Evolutionary conservation across 2,888 invertebrate species (phyloP).

Genomic region (Calliphora vomitoria): DNA sequence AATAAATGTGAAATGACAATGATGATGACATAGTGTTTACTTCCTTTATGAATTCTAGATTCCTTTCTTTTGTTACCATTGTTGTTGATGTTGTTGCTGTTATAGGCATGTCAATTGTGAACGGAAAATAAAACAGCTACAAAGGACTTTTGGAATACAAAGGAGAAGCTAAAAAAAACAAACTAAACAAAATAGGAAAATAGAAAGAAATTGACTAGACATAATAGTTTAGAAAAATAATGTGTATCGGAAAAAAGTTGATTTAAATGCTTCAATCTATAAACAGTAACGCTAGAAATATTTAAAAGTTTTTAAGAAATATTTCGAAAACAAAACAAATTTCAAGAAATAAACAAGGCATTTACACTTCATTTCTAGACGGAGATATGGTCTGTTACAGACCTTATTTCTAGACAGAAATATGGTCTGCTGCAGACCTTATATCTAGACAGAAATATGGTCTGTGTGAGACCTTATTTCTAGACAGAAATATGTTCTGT

Average conservation of each 20-base stretch:
- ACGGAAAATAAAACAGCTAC: slow-evolving; percentile 42
- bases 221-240: slow-evolving; percentile 51
- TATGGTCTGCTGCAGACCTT: not conserved
- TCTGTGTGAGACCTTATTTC: not conserved
- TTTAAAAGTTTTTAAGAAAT: not conserved
- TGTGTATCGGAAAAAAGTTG: not conserved
- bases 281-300: no score
- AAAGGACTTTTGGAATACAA: slow-evolving; percentile 2
- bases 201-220: slow-evolving; percentile 52
- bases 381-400: no score
- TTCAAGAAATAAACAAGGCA: no score
- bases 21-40: slow-evolving; percentile 73
- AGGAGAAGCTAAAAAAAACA: not conserved
- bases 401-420: not conserved
- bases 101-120: slow-evolving; percentile 67
- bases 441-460: not conserved
- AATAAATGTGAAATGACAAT: slow-evolving; percentile 72
- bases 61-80: slow-evolving; percentile 28
- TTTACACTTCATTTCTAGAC: no score
- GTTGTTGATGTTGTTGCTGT: slow-evolving; percentile 28
- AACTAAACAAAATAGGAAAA: slow-evolving; percentile 6
- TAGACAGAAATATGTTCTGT: not conserved
- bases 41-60: slow-evolving; percentile 70
- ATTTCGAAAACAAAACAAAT: not conserved
- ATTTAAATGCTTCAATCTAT: no score